These are phyloP conservation scores for Syncerus caffer DNA, from an alignment of 2,797 vertebrate genomes.

Conservation along the genomic window DNA sequence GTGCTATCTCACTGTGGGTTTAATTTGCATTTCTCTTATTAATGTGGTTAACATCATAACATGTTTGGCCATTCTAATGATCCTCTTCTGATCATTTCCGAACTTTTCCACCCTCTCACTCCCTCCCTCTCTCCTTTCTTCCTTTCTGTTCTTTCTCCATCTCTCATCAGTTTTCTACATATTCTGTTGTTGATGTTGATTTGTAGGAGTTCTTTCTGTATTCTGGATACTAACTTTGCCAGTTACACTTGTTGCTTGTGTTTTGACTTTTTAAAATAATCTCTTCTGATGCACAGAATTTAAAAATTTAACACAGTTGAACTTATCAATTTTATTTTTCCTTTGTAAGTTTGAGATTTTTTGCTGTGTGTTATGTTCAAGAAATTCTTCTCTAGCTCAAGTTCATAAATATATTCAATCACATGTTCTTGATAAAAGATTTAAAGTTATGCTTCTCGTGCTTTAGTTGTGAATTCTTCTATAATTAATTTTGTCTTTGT, in stretches of 20 bases:
- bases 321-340: not conserved
- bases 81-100: not conserved
- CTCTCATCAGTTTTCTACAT: not conserved
- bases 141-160: not conserved
- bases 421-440: not conserved
- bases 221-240: not conserved
- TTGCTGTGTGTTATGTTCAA: not conserved
- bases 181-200: not conserved
- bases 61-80: not conserved
- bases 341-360: not conserved
- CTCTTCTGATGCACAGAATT: not conserved
- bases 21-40: not conserved
- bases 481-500: not conserved
- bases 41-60: not conserved
- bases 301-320: not conserved
- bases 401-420: not conserved
- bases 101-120: rapidly evolving
- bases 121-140: not conserved
- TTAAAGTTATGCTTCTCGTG: not conserved
- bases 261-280: not conserved
- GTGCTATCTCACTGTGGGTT: not conserved
- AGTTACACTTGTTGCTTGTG: not conserved
- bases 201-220: not conserved
- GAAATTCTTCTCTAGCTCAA: not conserved
- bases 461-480: not conserved